Conservation (phyloP, 2,113 vertebrate species). For the Otus sunia region DNA sequence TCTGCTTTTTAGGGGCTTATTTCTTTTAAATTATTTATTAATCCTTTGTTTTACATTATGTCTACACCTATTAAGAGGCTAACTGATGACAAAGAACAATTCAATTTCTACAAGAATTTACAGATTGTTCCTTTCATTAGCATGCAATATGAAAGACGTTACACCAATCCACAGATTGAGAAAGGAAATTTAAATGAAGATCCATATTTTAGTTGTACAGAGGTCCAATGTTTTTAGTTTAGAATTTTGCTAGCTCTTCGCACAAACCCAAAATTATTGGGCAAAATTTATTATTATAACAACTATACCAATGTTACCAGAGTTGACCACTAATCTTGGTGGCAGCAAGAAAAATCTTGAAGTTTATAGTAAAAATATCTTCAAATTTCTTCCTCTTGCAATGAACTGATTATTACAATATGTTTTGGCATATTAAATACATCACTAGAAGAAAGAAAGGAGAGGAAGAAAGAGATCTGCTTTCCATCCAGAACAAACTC, state of each 20-base stretch:
- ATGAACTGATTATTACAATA: background rate
- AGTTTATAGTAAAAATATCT: background rate
- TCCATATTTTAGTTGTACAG: background rate
- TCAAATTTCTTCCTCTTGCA: background rate
- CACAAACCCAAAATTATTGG: background rate
- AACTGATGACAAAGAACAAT: background rate
- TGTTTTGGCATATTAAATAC: background rate
- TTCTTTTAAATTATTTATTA: background rate
- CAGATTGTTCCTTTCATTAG: background rate
- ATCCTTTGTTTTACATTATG: background rate
- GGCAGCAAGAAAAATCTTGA: background rate
- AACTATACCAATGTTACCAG: background rate
- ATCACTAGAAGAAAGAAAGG: background rate
- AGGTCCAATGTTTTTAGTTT: background rate
- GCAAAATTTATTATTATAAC: background rate
- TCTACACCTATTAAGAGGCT: no score
- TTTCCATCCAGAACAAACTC: background rate
- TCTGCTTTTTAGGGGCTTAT: background rate
- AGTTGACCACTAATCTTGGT: background rate
- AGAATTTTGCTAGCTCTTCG: background rate
- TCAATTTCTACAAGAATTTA: background rate
- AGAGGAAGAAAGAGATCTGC: background rate
- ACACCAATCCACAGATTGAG: background rate
- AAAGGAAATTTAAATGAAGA: background rate
- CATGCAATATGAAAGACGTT: background rate